These are phyloP conservation scores for Eupithecia dodoneata DNA, from an alignment of 2,888 invertebrate species.

Conservation along the genomic window DNA sequence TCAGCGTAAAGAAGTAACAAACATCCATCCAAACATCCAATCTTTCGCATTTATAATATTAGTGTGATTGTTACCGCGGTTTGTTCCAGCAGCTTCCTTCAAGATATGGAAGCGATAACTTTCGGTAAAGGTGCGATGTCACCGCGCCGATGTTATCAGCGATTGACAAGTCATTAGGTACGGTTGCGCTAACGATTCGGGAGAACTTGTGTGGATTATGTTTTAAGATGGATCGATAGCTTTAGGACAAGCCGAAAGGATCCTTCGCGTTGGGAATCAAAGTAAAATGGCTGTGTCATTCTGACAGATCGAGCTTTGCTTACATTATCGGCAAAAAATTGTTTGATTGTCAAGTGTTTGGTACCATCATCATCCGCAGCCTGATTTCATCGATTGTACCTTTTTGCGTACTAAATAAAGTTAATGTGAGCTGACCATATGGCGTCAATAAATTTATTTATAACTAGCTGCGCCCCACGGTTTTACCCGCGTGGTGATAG, in stretches of 20 bases:
- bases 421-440: no score
- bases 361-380: background rate
- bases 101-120: slow-evolving; percentile 66
- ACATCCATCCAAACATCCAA: no score
- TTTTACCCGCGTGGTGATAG: no score
- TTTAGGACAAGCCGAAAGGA: slow-evolving; percentile 11
- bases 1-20: no score
- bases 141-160: slow-evolving; percentile 61
- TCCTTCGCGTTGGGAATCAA: slow-evolving; percentile 22
- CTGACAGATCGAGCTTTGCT: background rate
- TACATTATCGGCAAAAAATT: background rate
- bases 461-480: no score
- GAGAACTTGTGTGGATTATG: slow-evolving; percentile 49
- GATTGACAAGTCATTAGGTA: slow-evolving; percentile 61
- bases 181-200: slow-evolving; percentile 57
- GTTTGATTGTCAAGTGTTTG: background rate
- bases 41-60: no score
- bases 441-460: no score
- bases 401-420: no score
- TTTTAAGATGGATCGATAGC: slow-evolving; percentile 39
- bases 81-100: background rate
- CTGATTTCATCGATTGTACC: no score
- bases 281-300: slow-evolving; percentile 29
- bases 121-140: slow-evolving; percentile 77
- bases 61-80: no score